Base-by-base conservation (phyloP, 2,888 invertebrate genomes). In the Spialia ferax region DNA sequence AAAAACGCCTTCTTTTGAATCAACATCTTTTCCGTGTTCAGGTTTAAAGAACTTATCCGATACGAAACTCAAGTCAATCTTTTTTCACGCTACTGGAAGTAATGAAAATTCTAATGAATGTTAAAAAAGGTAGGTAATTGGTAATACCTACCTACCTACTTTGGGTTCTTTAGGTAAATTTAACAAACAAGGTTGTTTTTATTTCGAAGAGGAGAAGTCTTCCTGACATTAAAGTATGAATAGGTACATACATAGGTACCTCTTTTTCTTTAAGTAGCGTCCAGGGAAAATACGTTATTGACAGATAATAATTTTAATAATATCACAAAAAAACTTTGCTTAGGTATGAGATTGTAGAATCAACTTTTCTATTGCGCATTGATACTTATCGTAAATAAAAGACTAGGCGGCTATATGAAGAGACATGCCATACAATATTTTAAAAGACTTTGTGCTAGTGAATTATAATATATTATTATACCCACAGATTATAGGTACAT, bases 341-440 rank as follows among this genome's bases (percentile, higher is more conserved):
- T 42, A 42, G n/a, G 42, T 42, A 42, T 18, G 18, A 7, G 26
- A n/a, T 26, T 54, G 13, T 26, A 54, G n/a, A 54, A 54, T 7
- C 8, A 7, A 26, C n/a, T 23, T 52, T 52, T 6, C 0, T 13
- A 15, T 55, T 55, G 55, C 29, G 55, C 35, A 35, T 35, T 22
- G 11, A 11, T 56, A 56, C n/a, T n/a, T n/a, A n/a, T 20, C 38
- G 59, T 13, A 38, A 61, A 59, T 13, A 38, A 61, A 59, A 60
- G 61, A 61, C 38, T 29, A 29, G 23, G 59, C 59, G 23, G 59
- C 59, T 59, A 59, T 23, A 26, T 52, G 23, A 23, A 50, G 50
- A 22, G 29, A 61, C 61, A 52, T 62, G 50, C 50, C 61, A 62
- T 52, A 62, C 50, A 62, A 50, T 62, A 48, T 62, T 52, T 35